phyloP scores from a whole-genome alignment of 2,888 invertebrate species.

The Acanthosepion esculentum region DNA sequence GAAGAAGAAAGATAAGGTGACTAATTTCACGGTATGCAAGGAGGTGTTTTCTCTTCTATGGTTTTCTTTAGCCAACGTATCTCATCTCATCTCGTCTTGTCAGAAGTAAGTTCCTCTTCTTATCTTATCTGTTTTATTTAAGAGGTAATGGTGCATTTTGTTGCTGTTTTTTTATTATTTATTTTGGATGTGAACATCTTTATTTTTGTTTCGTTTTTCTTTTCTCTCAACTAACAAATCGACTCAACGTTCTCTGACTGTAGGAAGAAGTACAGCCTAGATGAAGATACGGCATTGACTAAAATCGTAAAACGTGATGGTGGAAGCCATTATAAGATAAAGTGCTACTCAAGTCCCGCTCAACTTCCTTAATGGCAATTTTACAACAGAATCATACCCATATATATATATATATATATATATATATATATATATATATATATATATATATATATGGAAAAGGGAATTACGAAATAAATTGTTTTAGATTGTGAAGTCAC shows the following conservation, averaged over 20 bases:
- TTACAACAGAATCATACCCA: background rate
- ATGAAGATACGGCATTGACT: background rate
- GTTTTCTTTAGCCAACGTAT: background rate
- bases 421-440: background rate
- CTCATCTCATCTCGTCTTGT: slow-evolving; percentile 20
- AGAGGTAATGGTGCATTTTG: slow-evolving; percentile 1
- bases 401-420: too few relatives aligned
- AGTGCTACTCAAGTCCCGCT: background rate
- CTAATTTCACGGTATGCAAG: background rate
- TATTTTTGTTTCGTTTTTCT: background rate
- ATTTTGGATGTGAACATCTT: background rate
- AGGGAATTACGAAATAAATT: background rate
- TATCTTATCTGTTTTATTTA: slow-evolving; percentile 1
- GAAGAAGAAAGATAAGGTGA: background rate
- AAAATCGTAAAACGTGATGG: background rate
- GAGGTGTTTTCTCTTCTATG: background rate
- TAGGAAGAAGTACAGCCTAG: background rate
- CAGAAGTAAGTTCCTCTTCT: background rate
- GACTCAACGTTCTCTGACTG: background rate
- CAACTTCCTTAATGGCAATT: background rate
- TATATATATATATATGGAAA: background rate
- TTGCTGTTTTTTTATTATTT: background rate
- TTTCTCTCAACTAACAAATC: background rate
- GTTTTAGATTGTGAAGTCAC: background rate
- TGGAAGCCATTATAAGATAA: slow-evolving; percentile 18